Base-by-base conservation (phyloP, 2,797 vertebrate species). In the Pteronotus mesoamericanus region DNA sequence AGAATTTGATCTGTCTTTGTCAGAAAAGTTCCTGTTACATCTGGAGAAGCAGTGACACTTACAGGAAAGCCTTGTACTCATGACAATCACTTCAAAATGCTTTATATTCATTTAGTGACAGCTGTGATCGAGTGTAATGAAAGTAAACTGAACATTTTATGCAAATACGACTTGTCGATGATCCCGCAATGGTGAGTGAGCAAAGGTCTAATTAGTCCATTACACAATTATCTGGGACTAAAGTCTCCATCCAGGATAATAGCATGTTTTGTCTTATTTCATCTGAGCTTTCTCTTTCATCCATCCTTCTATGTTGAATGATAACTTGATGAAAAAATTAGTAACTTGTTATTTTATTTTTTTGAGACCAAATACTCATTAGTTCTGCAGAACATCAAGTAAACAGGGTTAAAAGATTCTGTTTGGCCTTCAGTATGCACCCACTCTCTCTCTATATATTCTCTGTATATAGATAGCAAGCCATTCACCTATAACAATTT, bases 101-200 rank as follows among this genome's bases (percentile, higher is more conserved):
- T 96, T 97, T 93, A 18, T 96, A 77, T 86, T 95, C 92, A 8
- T 89, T 96, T 79, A 74, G 83, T 96, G 84, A 84, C 87, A 95
- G 84, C 79, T 97, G 71, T 96, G 88, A 97, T 97, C 96, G 96
- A 96, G 10, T 84, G 48, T 86, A 97, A 85, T 96, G 97, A 98
- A 98, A 95, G 97, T 87, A 95, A 98, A 97, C 55, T 16, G 86
- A 95, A 97, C 66, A 57, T 94, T 97, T 91, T 91, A 89, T 96
- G 96, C 46, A 97, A 97, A 97, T 85, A 92, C 32, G 2, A 61
- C 86, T 96, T 95, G n/a, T 74, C 94, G 82, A 97, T 94, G 96
- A 93, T 69, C 68, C 51, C 90, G 86, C 51, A 92, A 86, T 79
- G 12, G 48, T 89, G 93, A 87, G 78, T 80, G 93, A 97, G 69